Conservation (phyloP, 2,113 vertebrate genomes). For the Dicaeum eximium region DNA sequence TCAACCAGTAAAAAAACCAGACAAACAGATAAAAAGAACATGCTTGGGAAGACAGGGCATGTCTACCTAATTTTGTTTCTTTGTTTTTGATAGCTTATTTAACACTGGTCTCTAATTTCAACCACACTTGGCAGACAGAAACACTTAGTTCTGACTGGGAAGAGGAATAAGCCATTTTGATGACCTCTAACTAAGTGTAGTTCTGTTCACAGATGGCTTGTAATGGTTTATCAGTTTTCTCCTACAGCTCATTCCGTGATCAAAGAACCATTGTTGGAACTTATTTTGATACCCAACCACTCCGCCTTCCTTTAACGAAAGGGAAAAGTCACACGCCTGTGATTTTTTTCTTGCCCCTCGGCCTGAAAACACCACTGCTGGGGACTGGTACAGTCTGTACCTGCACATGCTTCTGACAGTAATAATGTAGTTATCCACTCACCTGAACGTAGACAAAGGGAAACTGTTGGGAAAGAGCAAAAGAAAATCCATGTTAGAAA, state of each 20-base stretch:
- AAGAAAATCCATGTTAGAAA: neutral
- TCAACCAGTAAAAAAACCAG: neutral
- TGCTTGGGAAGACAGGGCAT: neutral
- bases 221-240: neutral
- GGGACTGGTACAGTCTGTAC: neutral
- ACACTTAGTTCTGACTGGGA: neutral
- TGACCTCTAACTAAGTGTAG: neutral
- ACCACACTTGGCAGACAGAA: neutral
- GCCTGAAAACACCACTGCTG: neutral
- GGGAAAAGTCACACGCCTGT: accelerated
- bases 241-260: neutral
- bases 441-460: constrained; percentile 34
- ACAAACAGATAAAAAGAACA: neutral
- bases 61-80: neutral
- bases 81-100: neutral
- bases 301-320: neutral
- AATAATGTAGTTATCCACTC: neutral
- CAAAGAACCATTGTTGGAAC: neutral
- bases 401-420: neutral
- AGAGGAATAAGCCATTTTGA: neutral
- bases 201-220: neutral
- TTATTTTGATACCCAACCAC: neutral
- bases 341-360: neutral
- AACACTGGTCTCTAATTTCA: neutral
- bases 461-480: constrained; percentile 37